Evolutionary conservation across 64 coral and sea anemone species (phyloP).

Genomic region (Anthopleura sola): DNA sequence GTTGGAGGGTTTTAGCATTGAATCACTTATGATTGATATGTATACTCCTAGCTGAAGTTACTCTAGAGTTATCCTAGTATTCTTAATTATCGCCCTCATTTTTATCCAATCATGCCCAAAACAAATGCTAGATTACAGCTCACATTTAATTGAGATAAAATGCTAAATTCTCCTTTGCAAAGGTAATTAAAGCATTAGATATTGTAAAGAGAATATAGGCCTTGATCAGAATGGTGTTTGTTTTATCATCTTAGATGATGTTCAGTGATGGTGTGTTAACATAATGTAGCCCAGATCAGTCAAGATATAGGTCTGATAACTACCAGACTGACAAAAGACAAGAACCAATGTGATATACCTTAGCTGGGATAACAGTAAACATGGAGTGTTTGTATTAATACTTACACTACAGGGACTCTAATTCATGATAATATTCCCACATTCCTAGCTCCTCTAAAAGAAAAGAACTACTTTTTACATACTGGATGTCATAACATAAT

Average conservation of each 20-base stretch:
- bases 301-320: neutral
- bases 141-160: neutral
- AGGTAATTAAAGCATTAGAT: neutral
- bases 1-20: neutral
- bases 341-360: neutral
- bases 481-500: too few species aligned
- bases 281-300: neutral
- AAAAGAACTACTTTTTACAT: too few species aligned
- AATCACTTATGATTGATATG: neutral
- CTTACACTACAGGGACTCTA: neutral
- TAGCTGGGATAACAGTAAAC: neutral
- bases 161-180: neutral
- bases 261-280: neutral
- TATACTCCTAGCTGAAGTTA: neutral
- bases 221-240: neutral
- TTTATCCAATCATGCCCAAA: too few species aligned
- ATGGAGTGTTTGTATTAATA: neutral
- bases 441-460: too few species aligned
- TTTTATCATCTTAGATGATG: neutral
- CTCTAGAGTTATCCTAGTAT: neutral
- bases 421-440: too few species aligned
- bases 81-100: neutral
- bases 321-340: neutral
- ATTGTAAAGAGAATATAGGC: neutral
- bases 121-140: neutral